Percentiles rank a stretch among this genome's conserved stretches.
These are phyloP conservation scores for Alectura lathami DNA, from an alignment of 2,113 vertebrate species.

Conservation along the genomic window DNA sequence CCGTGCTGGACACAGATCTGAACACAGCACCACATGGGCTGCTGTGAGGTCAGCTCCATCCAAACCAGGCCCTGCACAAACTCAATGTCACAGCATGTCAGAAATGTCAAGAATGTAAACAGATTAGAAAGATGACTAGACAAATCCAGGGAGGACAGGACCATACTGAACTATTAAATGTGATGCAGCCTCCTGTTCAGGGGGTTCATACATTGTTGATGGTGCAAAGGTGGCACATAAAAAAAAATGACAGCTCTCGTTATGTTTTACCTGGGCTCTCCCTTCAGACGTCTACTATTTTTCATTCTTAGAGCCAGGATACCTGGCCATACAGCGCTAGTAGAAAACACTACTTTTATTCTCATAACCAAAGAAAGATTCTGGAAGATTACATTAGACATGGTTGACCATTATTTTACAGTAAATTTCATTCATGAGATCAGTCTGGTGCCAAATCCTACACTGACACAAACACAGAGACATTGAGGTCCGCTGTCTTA, in stretches of 20 bases:
- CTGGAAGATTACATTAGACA: background rate
- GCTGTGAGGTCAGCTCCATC: background rate
- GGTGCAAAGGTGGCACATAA: background rate
- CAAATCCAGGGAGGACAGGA: background rate
- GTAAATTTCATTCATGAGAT: background rate
- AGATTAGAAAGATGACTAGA: background rate
- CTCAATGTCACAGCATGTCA: background rate
- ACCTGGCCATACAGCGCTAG: rapidly evolving
- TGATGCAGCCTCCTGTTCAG: background rate
- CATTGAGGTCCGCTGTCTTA: background rate
- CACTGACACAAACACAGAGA: background rate
- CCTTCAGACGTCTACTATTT: background rate
- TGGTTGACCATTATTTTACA: background rate
- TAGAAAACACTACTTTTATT: background rate
- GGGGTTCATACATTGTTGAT: background rate
- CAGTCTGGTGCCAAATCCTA: background rate
- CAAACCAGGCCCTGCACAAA: background rate
- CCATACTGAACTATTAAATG: background rate
- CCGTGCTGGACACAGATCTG: background rate
- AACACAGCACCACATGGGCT: background rate
- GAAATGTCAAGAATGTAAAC: conserved; percentile 7
- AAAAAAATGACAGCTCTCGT: background rate
- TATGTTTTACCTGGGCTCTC: background rate
- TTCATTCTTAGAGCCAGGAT: background rate
- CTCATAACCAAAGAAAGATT: background rate